Evolutionary conservation across 1,140 invertebrate genomes (phyloP).

Genomic region (Lithobius niger): DNA sequence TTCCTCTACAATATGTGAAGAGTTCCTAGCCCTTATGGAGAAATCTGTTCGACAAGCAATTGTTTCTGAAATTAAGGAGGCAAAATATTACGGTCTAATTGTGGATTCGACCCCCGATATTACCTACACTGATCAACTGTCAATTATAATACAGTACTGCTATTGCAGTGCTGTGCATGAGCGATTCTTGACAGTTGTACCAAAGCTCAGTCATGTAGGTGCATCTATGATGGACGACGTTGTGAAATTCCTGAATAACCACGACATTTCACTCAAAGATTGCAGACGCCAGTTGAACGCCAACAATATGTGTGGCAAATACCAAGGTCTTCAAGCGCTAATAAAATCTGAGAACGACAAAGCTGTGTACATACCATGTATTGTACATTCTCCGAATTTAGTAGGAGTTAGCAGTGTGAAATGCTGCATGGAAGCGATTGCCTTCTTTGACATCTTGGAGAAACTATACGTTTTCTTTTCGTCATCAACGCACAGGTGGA

Average conservation of each 20-base stretch:
- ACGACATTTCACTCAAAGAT: not conserved
- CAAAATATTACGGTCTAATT: conserved; percentile 20
- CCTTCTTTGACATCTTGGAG: not conserved
- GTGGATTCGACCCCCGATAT: conserved; percentile 20
- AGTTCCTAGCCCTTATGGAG: too few relatives aligned
- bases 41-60: conserved; percentile 5
- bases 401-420: not conserved
- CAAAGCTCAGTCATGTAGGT: not conserved
- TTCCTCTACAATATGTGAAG: conserved; percentile 10
- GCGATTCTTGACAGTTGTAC: conserved; percentile 13
- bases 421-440: not conserved
- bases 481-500: not conserved
- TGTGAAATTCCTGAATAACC: not conserved
- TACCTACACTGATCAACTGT: conserved; percentile 18
- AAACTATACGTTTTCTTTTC: not conserved
- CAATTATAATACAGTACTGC: conserved; percentile 16
- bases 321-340: not conserved
- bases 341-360: not conserved
- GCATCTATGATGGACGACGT: not conserved
- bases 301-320: not conserved
- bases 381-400: not conserved
- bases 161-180: conserved; percentile 8
- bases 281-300: not conserved
- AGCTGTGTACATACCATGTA: not conserved
- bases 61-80: conserved; percentile 4